A percentile compares a stretch with the other conserved stretches of the same genome.
Conservation (phyloP, 2,888 invertebrate genomes). For the Andricus curvator region DNA sequence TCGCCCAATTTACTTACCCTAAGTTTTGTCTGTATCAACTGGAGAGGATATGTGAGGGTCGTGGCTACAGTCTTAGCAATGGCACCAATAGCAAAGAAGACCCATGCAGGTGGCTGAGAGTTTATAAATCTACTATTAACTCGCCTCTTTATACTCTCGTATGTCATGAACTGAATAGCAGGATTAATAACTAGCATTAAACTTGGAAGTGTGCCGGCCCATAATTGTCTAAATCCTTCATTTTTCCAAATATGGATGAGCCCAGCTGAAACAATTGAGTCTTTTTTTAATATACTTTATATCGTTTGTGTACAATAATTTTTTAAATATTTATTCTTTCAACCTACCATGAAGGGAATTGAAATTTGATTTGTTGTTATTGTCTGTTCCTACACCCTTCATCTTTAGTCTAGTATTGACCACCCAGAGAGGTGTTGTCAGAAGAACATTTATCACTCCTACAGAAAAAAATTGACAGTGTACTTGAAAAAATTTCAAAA, state of each 20-base stretch:
- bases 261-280: conserved; percentile 80
- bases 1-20: conserved; percentile 76
- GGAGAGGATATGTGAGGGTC: conserved; percentile 92
- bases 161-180: conserved; percentile 95
- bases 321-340: no score
- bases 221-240: conserved; percentile 88
- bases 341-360: conserved; percentile 70
- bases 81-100: conserved; percentile 87
- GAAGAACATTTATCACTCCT: conserved; percentile 88
- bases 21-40: conserved; percentile 90
- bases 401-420: conserved; percentile 94
- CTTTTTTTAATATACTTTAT: background rate
- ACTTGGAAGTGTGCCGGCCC: conserved; percentile 92
- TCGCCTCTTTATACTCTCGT: conserved; percentile 90
- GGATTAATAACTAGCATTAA: conserved; percentile 93
- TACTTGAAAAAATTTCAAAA: no score
- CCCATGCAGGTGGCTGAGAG: conserved; percentile 82
- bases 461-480: conserved; percentile 44
- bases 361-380: conserved; percentile 64
- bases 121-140: conserved; percentile 79
- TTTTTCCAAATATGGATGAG: conserved; percentile 84
- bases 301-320: background rate
- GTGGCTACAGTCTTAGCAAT: conserved; percentile 92
- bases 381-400: conserved; percentile 80
- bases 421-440: conserved; percentile 95